These are phyloP conservation scores for Heliothis virescens DNA, from an alignment of 1,140 invertebrate species.

Conservation along the genomic window DNA sequence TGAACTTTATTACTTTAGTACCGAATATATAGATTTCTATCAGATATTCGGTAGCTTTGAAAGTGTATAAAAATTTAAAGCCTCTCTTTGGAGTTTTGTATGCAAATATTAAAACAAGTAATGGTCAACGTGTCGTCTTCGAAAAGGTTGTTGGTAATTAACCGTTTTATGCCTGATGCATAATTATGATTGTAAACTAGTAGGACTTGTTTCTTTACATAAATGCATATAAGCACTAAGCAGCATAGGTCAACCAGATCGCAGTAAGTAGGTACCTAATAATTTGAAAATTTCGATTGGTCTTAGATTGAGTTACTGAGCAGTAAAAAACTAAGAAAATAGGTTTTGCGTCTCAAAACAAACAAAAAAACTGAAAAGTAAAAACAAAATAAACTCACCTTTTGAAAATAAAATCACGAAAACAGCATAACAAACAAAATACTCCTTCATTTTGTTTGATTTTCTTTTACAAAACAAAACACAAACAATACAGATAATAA, in stretches of 20 bases:
- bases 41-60: no score
- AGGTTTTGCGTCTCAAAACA: not conserved
- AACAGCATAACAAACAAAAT: slow-evolving; percentile 54
- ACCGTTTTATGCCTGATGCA: no score
- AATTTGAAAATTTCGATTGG: no score
- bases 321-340: not conserved
- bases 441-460: slow-evolving; percentile 30
- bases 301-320: not conserved
- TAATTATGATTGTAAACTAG: not conserved
- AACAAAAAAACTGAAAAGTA: not conserved
- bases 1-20: no score
- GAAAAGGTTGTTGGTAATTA: no score
- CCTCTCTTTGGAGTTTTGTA: no score
- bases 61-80: no score
- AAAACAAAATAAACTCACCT: slow-evolving; percentile 20
- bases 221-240: not conserved
- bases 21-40: no score
- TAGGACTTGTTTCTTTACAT: slow-evolving; percentile 21
- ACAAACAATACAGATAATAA: slow-evolving; percentile 43
- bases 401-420: slow-evolving; percentile 42
- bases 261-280: not conserved
- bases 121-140: no score
- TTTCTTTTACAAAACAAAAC: slow-evolving; percentile 46
- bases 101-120: no score
- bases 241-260: not conserved